These are phyloP conservation scores for Propithecus deckenii DNA, from an alignment of 2,797 vertebrate species.

Conservation along the genomic window DNA sequence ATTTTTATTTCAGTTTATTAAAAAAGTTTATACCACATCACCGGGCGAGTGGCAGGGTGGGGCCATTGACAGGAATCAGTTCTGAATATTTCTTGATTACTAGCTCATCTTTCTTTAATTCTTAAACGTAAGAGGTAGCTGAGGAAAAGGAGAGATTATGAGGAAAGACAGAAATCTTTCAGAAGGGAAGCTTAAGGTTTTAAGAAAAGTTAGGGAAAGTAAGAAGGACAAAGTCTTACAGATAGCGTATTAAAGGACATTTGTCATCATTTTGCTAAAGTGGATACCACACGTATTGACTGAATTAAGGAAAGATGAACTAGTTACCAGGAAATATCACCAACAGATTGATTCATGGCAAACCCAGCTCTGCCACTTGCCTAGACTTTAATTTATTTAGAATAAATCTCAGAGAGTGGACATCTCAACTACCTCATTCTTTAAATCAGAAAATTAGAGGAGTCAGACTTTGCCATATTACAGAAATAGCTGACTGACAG, in stretches of 20 bases:
- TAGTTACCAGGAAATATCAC: neutral
- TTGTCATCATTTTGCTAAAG: neutral
- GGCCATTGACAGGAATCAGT: neutral
- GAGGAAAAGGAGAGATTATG: neutral
- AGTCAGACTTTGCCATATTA: neutral
- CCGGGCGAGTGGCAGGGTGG: neutral
- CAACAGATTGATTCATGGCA: neutral
- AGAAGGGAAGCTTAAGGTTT: neutral
- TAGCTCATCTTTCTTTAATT: neutral
- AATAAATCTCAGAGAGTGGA: neutral
- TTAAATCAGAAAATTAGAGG: neutral
- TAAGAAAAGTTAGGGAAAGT: neutral
- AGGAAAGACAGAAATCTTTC: neutral
- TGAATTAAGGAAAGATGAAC: neutral
- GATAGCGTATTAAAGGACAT: neutral
- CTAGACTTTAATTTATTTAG: neutral
- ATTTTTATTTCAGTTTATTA: slow-evolving; percentile 19
- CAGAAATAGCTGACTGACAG: neutral
- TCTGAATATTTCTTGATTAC: neutral
- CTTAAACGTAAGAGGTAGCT: neutral
- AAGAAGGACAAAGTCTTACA: neutral
- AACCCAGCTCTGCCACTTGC: neutral
- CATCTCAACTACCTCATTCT: neutral
- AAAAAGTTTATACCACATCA: neutral
- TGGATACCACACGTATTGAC: neutral